Evolutionary conservation across 2,113 vertebrate genomes (phyloP), one percentile per base, ranked within the genome.

Genomic region (Odontophorus gujanensis): DNA sequence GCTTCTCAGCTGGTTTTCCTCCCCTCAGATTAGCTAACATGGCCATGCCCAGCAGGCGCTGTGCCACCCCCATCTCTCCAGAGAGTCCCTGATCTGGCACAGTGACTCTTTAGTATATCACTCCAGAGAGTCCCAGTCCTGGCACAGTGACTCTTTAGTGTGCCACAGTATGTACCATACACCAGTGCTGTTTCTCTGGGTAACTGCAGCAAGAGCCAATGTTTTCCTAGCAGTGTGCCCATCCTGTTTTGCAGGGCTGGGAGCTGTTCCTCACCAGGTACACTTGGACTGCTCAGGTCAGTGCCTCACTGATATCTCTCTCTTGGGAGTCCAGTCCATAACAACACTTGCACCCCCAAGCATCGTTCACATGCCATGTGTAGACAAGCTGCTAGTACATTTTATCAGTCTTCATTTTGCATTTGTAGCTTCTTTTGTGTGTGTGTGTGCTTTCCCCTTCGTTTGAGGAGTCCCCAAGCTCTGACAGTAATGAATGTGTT

Each of bases 191-290:
- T 55, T 82, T 30, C 17, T 34, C 51, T 48, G 11, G 50, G 17
- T 53, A 28, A 40, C 13, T 6, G 0, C 38, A 62, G 9, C 6
- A 30, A 76, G 21, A 87, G 8, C 12, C 16, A 11, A 19, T 28
- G 21, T 11, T 3, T 4, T 69, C n/a, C 53, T 6, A 1, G 3
- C 0, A 0, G 38, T 21, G 15, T 66, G 28, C 17, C 13, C 3
- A 1, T 7, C 15, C 71, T 0, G 32, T 63, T 87, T 85, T 61
- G 0, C 15, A 72, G 63, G 38, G 4, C 10, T 78, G 57, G 50
- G 7, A 43, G 25, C 63, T 77, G 15, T 42, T 66, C 28, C 55
- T 82, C 0, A 0, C 6, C 14, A 43, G 30, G 11, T 63, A 57
- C 1, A n/a, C 12, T 62, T 42, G 34, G 66, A 21, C 9, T 17